phyloP scores from a whole-genome alignment of 1,140 invertebrate genomes.

The Archegozetes longisetosus region DNA sequence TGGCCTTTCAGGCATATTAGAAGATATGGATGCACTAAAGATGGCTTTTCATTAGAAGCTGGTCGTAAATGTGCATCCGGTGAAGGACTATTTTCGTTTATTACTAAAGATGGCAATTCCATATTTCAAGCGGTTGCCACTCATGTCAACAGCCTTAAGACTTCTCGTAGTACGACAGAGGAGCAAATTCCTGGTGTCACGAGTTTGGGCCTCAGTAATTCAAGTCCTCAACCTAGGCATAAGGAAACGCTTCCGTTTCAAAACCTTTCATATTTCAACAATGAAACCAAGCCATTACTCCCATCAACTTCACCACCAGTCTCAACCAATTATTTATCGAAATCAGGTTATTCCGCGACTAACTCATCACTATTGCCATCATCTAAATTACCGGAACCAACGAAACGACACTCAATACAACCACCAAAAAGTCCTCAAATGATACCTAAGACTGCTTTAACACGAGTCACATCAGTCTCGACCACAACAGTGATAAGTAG shows the following conservation, averaged over 20 bases:
- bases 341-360: background rate
- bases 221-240: background rate
- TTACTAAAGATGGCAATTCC: conserved; percentile 27
- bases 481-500: background rate
- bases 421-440: background rate
- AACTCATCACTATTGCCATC: background rate
- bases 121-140: conserved; percentile 22
- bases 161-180: background rate
- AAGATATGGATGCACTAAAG: conserved; percentile 59
- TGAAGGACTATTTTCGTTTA: conserved; percentile 60
- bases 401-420: background rate
- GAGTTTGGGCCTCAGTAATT: background rate
- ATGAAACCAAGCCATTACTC: background rate
- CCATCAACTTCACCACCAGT: background rate
- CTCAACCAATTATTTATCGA: background rate
- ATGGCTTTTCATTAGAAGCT: conserved; percentile 75
- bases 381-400: background rate
- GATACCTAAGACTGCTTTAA: background rate
- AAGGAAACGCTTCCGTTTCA: background rate
- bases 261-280: background rate
- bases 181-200: background rate
- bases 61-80: conserved; percentile 69
- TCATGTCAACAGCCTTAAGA: conserved; percentile 19
- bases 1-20: conserved; percentile 75
- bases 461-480: background rate